Evolutionary conservation across 2,888 invertebrate species (phyloP).

Genomic region (Chrysolina haemoptera): DNA sequence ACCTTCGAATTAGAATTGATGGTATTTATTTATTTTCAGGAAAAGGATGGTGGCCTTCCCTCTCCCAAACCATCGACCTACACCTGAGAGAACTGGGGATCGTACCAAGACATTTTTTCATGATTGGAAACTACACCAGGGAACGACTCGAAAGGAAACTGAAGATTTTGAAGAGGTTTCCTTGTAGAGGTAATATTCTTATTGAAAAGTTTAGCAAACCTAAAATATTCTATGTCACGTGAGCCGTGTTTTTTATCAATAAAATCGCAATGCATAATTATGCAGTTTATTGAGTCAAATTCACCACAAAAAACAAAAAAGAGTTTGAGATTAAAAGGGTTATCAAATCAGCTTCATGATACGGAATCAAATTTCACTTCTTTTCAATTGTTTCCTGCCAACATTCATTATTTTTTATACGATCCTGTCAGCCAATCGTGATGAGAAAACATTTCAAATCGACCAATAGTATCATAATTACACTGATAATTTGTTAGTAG

Average conservation of each 20-base stretch:
- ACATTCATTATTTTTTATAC: no score
- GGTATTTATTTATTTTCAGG: slow-evolving; percentile 65
- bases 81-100: slow-evolving; percentile 71
- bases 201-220: neutral
- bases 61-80: slow-evolving; percentile 71
- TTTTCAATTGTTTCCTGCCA: no score
- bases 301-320: no score
- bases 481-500: no score
- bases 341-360: no score
- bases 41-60: slow-evolving; percentile 73
- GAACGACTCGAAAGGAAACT: slow-evolving; percentile 69
- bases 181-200: slow-evolving; percentile 71
- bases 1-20: neutral
- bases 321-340: no score
- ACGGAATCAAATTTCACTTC: no score
- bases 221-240: neutral
- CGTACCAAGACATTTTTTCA: slow-evolving; percentile 71
- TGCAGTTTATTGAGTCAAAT: no score
- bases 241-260: neutral
- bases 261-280: no score
- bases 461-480: no score
- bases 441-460: no score
- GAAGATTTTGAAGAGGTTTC: slow-evolving; percentile 67
- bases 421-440: no score
- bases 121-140: slow-evolving; percentile 66